Conservation (phyloP, 2,888 invertebrate genomes). For the Thymelicus sylvestris region DNA sequence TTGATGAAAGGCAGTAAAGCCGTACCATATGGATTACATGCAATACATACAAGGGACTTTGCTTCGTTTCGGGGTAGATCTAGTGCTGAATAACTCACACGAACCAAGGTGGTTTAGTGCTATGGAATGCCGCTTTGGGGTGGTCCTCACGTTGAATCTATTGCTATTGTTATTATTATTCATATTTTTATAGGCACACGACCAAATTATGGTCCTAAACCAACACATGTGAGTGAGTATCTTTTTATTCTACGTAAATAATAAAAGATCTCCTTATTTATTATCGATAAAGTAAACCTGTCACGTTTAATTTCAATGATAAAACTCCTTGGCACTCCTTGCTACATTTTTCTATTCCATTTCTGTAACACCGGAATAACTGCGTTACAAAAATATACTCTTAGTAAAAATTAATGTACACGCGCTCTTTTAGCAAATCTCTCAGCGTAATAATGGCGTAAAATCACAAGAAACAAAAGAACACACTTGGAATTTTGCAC, state of each 20-base stretch:
- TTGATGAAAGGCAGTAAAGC: too few relatives aligned
- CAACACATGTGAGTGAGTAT: constrained; percentile 20
- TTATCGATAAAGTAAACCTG: not conserved
- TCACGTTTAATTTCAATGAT: not conserved
- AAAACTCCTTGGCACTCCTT: not conserved
- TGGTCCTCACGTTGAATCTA: constrained; percentile 7
- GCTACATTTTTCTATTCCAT: not conserved
- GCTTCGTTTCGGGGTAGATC: not conserved
- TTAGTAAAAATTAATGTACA: constrained; percentile 17
- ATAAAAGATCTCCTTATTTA: not conserved
- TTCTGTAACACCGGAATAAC: not conserved
- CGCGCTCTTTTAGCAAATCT: constrained; percentile 19
- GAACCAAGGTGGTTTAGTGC: not conserved
- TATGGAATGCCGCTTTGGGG: constrained; percentile 20
- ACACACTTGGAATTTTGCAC: constrained; percentile 12
- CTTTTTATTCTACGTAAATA: not conserved
- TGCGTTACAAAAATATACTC: not conserved
- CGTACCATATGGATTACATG: not conserved
- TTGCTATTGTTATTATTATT: constrained; percentile 27
- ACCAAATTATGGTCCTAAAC: constrained; percentile 27
- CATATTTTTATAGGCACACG: constrained; percentile 30
- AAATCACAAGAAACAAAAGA: constrained; percentile 26
- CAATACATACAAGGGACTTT: not conserved
- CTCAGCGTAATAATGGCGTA: constrained; percentile 21
- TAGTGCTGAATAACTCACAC: not conserved